Conservation (phyloP, 2,113 vertebrate species). For the Bungarus multicinctus region DNA sequence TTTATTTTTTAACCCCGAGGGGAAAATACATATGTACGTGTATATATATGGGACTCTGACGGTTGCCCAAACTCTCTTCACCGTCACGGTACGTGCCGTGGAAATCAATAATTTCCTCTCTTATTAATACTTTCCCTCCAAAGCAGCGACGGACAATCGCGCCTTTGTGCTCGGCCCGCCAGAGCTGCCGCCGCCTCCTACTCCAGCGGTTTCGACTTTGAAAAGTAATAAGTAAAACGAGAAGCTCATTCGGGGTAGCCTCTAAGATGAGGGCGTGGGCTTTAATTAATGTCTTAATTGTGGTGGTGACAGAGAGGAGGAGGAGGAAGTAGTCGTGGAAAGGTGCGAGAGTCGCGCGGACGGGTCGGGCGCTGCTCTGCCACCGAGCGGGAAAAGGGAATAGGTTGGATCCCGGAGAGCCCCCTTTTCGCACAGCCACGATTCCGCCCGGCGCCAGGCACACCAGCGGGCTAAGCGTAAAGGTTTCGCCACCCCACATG, state of each 20-base stretch:
- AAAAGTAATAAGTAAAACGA: neutral
- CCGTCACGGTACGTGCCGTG: slow-evolving; percentile 30
- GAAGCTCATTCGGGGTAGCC: neutral
- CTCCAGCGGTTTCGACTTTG: neutral
- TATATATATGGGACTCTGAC: slow-evolving; percentile 10
- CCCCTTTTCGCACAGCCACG: neutral
- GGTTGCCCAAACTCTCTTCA: neutral
- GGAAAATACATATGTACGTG: neutral
- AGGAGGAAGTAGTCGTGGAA: neutral
- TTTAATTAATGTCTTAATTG: neutral
- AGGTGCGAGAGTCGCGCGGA: neutral
- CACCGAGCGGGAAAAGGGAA: neutral
- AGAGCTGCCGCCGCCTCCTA: neutral
- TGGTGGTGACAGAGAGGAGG: neutral
- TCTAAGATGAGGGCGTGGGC: neutral
- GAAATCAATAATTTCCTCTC: slow-evolving; percentile 32
- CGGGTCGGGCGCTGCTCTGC: neutral
- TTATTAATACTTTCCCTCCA: slow-evolving; percentile 30
- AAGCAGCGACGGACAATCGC: neutral
- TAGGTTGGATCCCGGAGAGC: neutral
- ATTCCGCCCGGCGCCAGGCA: neutral
- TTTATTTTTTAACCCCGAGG: neutral
- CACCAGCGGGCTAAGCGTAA: neutral
- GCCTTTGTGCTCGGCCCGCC: neutral
- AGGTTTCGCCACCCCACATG: neutral